Evolutionary conservation across 2,888 invertebrate genomes (phyloP).

Genomic region (Lithosia quadra): DNA sequence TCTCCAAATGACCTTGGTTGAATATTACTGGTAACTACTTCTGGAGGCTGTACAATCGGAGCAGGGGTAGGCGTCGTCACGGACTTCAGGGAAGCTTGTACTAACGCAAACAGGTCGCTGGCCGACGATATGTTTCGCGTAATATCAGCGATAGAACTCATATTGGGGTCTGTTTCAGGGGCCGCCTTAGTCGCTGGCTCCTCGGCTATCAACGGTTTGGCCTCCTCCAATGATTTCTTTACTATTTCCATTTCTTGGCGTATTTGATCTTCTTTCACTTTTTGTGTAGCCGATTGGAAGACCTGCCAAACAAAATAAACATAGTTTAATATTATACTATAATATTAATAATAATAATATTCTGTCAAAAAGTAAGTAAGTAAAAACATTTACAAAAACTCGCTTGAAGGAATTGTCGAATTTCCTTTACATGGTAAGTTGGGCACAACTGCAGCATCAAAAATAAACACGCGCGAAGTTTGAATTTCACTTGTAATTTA

Average conservation of each 20-base stretch:
- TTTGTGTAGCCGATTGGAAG: slow-evolving; percentile 91
- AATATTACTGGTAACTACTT: slow-evolving; percentile 62
- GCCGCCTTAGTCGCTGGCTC: slow-evolving; percentile 6
- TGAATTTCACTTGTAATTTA: no score
- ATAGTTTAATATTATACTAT: not conserved
- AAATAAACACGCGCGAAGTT: no score
- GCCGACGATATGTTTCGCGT: slow-evolving; percentile 69
- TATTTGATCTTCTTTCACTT: slow-evolving; percentile 88
- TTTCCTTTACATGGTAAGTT: not conserved
- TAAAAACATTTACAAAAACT: not conserved
- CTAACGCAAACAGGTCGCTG: slow-evolving; percentile 72
- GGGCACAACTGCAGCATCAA: no score
- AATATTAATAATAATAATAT: no score
- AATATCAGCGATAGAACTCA: slow-evolving; percentile 44
- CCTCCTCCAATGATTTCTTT: slow-evolving; percentile 76
- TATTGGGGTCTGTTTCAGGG: slow-evolving; percentile 27
- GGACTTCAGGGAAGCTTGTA: slow-evolving; percentile 76
- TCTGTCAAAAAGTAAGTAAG: no score
- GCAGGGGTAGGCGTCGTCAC: slow-evolving; percentile 46
- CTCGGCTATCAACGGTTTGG: slow-evolving; percentile 47
- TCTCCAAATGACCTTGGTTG: slow-evolving; percentile 79
- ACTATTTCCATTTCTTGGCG: slow-evolving; percentile 87
- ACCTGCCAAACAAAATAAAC: slow-evolving; percentile 70
- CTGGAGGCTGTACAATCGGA: slow-evolving; percentile 44
- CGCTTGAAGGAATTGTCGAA: not conserved